Base-by-base conservation (phyloP, 2,113 vertebrate genomes). In the Aspidoscelis tigris region DNA sequence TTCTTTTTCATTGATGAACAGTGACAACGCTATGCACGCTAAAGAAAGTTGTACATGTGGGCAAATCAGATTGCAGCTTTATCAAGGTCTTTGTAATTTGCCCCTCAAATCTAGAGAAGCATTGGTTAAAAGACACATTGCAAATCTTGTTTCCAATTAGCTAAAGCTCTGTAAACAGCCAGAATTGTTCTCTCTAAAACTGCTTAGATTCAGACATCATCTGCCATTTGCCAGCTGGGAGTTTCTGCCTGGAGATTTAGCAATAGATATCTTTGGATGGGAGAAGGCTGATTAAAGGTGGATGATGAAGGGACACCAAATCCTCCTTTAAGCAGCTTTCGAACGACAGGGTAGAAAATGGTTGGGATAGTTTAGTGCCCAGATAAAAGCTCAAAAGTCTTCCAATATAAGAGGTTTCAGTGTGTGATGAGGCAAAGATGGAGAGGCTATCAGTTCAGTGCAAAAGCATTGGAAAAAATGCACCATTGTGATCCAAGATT, bases 101-200 rank as follows among this genome's bases (percentile, higher is more conserved):
- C 26, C 86, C 66, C 84, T 82, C 68, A 89, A 90, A 81, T 81
- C 88, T 91, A 83, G 89, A 83, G 85, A 39, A 64, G 58, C 74
- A 76, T 53, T 81, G 76, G 61, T 91, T 93, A 89, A 92, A 90
- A 91, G 88, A 87, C 89, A 43, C 70, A 81, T 55, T 79, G 80
- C 85, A 90, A 91, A 91, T 93, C 91, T 93, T 85, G 83, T 92
- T 93, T 93, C 76, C 89, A 91, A 88, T 94, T 93, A 93, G 84
- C 89, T 87, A 91, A 87, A 89, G 68, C 78, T 87, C 66, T 88
- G 76, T 87, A 94, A 92, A 90, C 76, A 91, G 83, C 85, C 53
- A 47, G 50, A 88, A 87, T 90, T 91, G 74, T 75, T 73, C 50
- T 76, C 75, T 82, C 66, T 91, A 93, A 93, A 94, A 88, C 89